Evolutionary conservation across 1,140 invertebrate species (phyloP).

Genomic region (Papilio glaucus): DNA sequence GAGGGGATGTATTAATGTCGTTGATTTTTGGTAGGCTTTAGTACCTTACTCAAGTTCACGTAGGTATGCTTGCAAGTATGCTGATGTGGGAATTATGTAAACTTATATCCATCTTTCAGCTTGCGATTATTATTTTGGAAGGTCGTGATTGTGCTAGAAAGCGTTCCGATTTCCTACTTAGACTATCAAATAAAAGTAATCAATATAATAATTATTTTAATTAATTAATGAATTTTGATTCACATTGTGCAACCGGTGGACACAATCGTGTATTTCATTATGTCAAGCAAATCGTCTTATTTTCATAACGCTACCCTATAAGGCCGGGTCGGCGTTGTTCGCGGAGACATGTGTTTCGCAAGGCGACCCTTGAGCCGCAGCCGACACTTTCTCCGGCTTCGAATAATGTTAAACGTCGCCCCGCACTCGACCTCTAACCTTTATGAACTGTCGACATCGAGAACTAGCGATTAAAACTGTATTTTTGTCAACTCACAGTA

Average conservation of each 20-base stretch:
- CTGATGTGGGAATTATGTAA: too few species aligned
- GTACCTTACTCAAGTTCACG: not conserved
- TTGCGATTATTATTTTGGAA: too few species aligned
- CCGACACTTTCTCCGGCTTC: constrained; percentile 69
- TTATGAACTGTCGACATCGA: constrained; percentile 42
- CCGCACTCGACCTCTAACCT: constrained; percentile 47
- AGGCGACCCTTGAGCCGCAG: constrained; percentile 60
- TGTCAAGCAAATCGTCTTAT: constrained; percentile 39
- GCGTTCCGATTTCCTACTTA: not conserved
- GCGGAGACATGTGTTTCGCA: constrained; percentile 57
- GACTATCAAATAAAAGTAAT: not conserved
- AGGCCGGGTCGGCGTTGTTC: constrained; percentile 44
- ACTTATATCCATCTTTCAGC: too few species aligned
- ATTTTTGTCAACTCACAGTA: constrained; percentile 1
- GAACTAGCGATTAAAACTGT: constrained; percentile 39
- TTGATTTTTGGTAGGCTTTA: not conserved
- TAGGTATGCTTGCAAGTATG: too few species aligned
- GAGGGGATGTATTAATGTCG: not conserved
- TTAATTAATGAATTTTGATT: not conserved
- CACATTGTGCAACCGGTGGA: constrained; percentile 8
- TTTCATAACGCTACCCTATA: constrained; percentile 44
- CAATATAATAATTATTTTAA: not conserved
- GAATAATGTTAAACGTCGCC: constrained; percentile 64
- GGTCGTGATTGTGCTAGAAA: too few species aligned
- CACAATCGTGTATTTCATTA: constrained; percentile 38